phyloP scores from a whole-genome alignment of 2,888 invertebrate genomes.

The Cephonodes hylas region DNA sequence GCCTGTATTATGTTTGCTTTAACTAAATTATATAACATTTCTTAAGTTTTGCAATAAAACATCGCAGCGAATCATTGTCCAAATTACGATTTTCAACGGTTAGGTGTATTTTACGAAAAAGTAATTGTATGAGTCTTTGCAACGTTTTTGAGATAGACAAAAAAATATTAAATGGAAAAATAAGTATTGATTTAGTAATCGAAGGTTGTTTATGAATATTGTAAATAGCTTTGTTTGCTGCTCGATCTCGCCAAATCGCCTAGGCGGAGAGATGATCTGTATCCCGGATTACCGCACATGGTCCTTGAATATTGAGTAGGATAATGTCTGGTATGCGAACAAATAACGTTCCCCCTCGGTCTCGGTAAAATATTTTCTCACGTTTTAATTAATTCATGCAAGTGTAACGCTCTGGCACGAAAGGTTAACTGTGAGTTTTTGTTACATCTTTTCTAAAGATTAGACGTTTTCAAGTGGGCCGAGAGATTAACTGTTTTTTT shows the following conservation, averaged over 20 bases:
- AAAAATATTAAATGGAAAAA: neutral
- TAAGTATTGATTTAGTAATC: neutral
- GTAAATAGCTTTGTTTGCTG: conserved; percentile 2
- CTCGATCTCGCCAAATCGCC: neutral
- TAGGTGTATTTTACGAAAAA: neutral
- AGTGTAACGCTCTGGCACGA: neutral
- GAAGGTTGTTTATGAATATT: neutral
- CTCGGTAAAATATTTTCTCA: neutral
- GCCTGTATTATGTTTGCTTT: neutral
- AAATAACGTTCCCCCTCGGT: neutral
- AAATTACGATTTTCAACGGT: neutral
- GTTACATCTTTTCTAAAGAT: neutral
- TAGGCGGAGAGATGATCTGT: neutral
- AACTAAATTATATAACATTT: neutral
- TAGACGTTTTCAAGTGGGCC: neutral
- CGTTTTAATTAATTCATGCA: neutral
- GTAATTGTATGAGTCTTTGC: neutral
- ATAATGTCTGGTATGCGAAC: neutral
- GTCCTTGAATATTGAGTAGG: neutral
- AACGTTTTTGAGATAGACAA: neutral
- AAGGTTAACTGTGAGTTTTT: neutral
- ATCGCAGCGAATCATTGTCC: neutral
- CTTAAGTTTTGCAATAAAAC: neutral
- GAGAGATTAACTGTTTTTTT: conserved; percentile 6
- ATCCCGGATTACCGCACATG: conserved; percentile 8